Conservation (phyloP, 2,888 invertebrate genomes). For the Leptura quadrifasciata region DNA sequence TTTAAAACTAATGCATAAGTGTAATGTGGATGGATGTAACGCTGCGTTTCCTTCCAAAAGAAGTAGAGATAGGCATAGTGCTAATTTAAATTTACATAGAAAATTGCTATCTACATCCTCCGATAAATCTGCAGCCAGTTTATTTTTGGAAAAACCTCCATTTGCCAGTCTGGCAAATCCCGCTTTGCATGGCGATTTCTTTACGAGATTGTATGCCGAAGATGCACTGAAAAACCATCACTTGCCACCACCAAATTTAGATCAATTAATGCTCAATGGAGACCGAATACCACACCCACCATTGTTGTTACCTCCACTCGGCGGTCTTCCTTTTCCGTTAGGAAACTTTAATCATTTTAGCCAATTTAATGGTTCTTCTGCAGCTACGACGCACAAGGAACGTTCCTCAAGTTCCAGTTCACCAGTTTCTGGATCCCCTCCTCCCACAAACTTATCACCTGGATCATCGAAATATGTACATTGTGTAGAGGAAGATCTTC, state of each 20-base stretch:
- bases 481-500: constrained; percentile 81
- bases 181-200: constrained; percentile 85
- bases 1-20: constrained; percentile 95
- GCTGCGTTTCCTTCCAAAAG: constrained; percentile 96
- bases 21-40: constrained; percentile 95
- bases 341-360: constrained; percentile 71
- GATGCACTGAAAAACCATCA: constrained; percentile 78
- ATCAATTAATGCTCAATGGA: constrained; percentile 74
- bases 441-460: constrained; percentile 72
- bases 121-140: constrained; percentile 73
- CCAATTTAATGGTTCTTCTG: constrained; percentile 72
- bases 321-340: constrained; percentile 76
- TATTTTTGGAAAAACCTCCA: constrained; percentile 74
- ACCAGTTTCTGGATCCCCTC: constrained; percentile 75
- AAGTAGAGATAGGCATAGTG: constrained; percentile 93
- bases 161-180: constrained; percentile 78
- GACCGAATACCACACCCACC: constrained; percentile 77
- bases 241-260: constrained; percentile 72
- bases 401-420: constrained; percentile 76
- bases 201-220: constrained; percentile 87
- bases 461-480: constrained; percentile 74
- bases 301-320: constrained; percentile 78
- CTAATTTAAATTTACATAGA: constrained; percentile 92
- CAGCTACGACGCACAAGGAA: constrained; percentile 67
- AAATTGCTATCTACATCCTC: constrained; percentile 87